Base-by-base conservation (phyloP, 2,888 invertebrate species). In the Phalera bucephala region DNA sequence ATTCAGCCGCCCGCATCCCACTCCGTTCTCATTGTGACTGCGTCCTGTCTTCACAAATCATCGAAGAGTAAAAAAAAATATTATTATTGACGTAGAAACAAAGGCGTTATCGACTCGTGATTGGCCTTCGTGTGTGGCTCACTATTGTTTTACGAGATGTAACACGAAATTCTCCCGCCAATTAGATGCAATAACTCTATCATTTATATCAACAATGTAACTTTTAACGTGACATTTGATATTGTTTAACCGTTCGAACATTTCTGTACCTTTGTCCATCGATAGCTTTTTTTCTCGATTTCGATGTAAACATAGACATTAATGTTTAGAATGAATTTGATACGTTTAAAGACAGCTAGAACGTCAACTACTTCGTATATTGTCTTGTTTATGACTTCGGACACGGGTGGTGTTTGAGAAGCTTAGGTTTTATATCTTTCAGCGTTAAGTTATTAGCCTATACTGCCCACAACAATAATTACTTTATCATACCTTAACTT, bases 11-110 rank as follows among this genome's bases (percentile, higher is more conserved):
- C 88, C 88, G 88, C 89, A 89, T 89, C 85, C 81, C 80, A 68
- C 76, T 66, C 52, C 52, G 60, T 49, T 52, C 69, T 70, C 67
- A 85, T 87, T 87, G 85, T 87, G 74, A 68, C 53, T 45, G 58
- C 79, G 80, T 82, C 83, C 83, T 80, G 82, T 76, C 82, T 81
- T 80, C 85, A 87, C 88, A 86, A 84, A 86, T 86, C 83, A 84
- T 83, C 73, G 64, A 47, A 46, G 59, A 57, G 58, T 63, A 64
- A 73, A 74, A 80, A 77, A 76, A 71, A 74, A 52, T 57, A 64
- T 60, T 65, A 75, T 72, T 75, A 72, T 72, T 62, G 75, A 77
- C 70, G 72, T 65, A 75, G 75, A 87, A 78, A 86, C 87, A 85
- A 86, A 80, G 72, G 78, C 73, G 58, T 72, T 72, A 77, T 74